Conservation (phyloP, 2,888 invertebrate genomes). For the Coelopa pilipes region DNA sequence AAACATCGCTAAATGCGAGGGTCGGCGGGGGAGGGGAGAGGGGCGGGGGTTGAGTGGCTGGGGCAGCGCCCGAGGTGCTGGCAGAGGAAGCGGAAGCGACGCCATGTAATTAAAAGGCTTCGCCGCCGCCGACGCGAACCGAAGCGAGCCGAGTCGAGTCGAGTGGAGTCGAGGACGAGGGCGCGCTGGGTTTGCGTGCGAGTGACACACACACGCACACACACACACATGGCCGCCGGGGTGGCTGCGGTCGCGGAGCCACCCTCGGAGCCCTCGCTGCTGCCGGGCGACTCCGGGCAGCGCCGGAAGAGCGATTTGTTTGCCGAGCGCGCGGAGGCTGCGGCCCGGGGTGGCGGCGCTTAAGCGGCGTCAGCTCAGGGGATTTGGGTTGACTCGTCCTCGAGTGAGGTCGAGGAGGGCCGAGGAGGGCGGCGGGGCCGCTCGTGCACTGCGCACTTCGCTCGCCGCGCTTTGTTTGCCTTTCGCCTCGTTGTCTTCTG, state of each 20-base stretch:
- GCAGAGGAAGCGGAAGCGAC: constrained; percentile 15
- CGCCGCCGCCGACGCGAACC: background rate
- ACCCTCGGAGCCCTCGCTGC: no score
- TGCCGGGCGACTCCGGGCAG: background rate
- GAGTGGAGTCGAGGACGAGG: background rate
- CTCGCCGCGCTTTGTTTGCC: constrained; percentile 8
- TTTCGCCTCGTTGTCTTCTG: background rate
- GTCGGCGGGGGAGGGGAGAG: background rate
- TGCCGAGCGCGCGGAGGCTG: background rate
- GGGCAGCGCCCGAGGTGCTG: background rate
- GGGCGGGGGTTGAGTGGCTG: no score
- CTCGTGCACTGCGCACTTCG: background rate
- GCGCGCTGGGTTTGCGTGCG: constrained; percentile 1
- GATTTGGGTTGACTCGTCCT: constrained; percentile 19
- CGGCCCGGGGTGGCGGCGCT: background rate
- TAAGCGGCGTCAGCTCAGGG: constrained; percentile 23
- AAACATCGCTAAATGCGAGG: background rate
- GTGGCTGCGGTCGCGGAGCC: background rate
- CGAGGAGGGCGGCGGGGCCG: background rate
- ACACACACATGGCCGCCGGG: background rate
- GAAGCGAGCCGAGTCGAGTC: no score
- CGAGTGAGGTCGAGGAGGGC: background rate
- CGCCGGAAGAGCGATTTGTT: constrained; percentile 10
- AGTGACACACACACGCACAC: constrained; percentile 23
- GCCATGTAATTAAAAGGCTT: constrained; percentile 25